Percentiles rank a stretch among this genome's conserved stretches.
Conservation (phyloP, 2,888 invertebrate species). For the Nemotelus nigrinus region DNA sequence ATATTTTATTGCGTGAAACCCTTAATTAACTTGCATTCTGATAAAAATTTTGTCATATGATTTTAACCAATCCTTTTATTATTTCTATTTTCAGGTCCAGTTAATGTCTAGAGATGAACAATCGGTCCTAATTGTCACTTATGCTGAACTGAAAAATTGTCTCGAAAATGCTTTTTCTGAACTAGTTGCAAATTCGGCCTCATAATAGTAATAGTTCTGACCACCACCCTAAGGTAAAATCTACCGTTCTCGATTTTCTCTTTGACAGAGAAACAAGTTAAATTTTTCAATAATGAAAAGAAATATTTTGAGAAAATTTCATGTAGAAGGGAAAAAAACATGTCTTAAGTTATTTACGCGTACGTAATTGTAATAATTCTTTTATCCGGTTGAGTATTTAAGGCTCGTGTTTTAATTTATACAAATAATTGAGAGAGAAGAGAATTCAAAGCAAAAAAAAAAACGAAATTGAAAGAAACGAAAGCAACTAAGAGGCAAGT, state of each 20-base stretch:
- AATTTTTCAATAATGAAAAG: slow-evolving; percentile 26
- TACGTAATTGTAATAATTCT: slow-evolving; percentile 40
- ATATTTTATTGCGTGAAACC: too few species aligned
- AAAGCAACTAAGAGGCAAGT: slow-evolving; percentile 42
- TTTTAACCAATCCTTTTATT: neutral
- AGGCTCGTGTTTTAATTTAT: slow-evolving; percentile 45
- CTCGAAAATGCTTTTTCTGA: slow-evolving; percentile 92
- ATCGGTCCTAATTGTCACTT: slow-evolving; percentile 94
- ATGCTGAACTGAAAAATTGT: slow-evolving; percentile 94
- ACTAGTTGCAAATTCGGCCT: slow-evolving; percentile 66
- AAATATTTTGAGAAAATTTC: slow-evolving; percentile 7
- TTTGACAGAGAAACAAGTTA: slow-evolving; percentile 47
- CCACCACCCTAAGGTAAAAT: slow-evolving; percentile 50
- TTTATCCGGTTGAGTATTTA: slow-evolving; percentile 45
- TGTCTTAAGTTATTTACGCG: slow-evolving; percentile 42
- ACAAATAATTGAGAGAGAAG: slow-evolving; percentile 15
- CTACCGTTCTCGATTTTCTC: slow-evolving; percentile 39
- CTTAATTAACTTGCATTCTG: too few species aligned
- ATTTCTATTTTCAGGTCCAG: slow-evolving; percentile 75
- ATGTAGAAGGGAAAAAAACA: slow-evolving; percentile 33
- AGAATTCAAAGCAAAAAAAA: neutral
- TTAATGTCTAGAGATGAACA: slow-evolving; percentile 96
- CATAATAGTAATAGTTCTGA: slow-evolving; percentile 54
- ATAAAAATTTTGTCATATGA: too few species aligned
- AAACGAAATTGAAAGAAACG: neutral